A percentile compares a stretch with the other conserved stretches of the same genome.
phyloP scores from a whole-genome alignment of 1,140 invertebrate genomes.

The Drosophila subpulchrella region DNA sequence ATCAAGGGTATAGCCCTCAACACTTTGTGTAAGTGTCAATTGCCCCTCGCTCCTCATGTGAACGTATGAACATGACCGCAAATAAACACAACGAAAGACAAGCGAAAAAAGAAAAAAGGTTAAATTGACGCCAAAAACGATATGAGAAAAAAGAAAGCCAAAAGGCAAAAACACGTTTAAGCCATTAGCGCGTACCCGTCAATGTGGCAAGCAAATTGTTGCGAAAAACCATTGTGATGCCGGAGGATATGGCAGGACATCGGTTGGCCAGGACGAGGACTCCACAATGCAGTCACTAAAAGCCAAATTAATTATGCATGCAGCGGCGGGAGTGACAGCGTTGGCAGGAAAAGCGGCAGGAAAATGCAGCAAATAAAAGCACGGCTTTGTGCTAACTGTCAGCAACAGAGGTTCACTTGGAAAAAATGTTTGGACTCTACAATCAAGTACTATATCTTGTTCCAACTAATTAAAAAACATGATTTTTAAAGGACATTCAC shows the following conservation, averaged over 20 bases:
- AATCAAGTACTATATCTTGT: too few species aligned
- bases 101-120: slow-evolving; percentile 20
- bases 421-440: background rate
- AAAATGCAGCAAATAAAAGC: slow-evolving; percentile 46
- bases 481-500: too few species aligned
- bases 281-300: slow-evolving; percentile 62
- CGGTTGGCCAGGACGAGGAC: slow-evolving; percentile 31
- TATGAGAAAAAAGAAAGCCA: slow-evolving; percentile 21
- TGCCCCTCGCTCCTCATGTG: slow-evolving; percentile 8
- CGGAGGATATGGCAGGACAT: slow-evolving; percentile 14
- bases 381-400: slow-evolving; percentile 50
- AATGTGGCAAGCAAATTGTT: slow-evolving; percentile 59
- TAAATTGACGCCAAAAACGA: slow-evolving; percentile 53
- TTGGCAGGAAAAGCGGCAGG: slow-evolving; percentile 23
- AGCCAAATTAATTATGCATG: slow-evolving; percentile 83
- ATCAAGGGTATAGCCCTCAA: background rate
- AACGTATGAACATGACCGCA: slow-evolving; percentile 48
- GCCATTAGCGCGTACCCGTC: slow-evolving; percentile 73
- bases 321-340: slow-evolving; percentile 45
- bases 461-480: too few species aligned
- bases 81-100: slow-evolving; percentile 15
- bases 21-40: slow-evolving; percentile 25
- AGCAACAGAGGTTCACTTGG: slow-evolving; percentile 45
- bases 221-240: slow-evolving; percentile 31
- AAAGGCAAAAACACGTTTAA: slow-evolving; percentile 73